Percentiles rank a stretch among this genome's conserved stretches.
Evolutionary conservation across 2,888 invertebrate genomes (phyloP).

Genomic region (Dusona sp.): DNA sequence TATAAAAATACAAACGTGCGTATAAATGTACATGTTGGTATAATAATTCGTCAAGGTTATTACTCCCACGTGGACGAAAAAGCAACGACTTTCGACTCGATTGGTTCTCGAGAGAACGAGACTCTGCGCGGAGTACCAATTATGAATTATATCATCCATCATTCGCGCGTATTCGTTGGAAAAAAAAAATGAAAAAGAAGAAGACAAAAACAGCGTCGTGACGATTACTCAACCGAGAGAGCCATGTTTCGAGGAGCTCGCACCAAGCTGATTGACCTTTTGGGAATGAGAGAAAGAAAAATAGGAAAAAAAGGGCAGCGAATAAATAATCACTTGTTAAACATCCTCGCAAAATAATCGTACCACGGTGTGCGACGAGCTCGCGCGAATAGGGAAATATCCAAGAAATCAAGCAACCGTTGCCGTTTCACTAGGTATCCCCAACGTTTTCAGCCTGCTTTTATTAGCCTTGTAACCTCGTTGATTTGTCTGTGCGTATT

Average conservation of each 20-base stretch:
- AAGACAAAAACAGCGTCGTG: not conserved
- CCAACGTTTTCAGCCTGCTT: conserved; percentile 49
- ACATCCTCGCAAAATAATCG: not conserved
- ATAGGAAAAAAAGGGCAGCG: conserved; percentile 12
- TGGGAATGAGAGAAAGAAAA: conserved; percentile 2
- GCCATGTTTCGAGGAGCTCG: not conserved
- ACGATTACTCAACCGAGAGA: conserved; percentile 15
- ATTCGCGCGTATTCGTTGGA: conserved; percentile 13
- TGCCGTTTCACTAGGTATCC: conserved; percentile 6
- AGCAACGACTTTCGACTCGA: not conserved
- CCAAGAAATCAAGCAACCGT: conserved; percentile 33
- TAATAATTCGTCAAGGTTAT: conserved; percentile 23
- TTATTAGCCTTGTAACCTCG: conserved; percentile 72
- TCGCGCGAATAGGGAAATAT: not conserved
- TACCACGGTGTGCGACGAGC: not conserved
- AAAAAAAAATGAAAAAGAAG: not conserved
- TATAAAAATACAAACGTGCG: not conserved
- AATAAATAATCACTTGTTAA: conserved; percentile 7
- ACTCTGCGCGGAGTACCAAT: conserved; percentile 5
- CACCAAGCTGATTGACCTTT: conserved; percentile 47
- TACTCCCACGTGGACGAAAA: conserved; percentile 11
- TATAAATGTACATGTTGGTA: not conserved
- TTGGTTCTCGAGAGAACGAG: not conserved
- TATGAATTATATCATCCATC: conserved; percentile 26
- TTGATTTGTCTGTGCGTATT: conserved; percentile 18